Conservation (phyloP, 64 coral and sea anemone genomes). For the Orbicella faveolata region DNA sequence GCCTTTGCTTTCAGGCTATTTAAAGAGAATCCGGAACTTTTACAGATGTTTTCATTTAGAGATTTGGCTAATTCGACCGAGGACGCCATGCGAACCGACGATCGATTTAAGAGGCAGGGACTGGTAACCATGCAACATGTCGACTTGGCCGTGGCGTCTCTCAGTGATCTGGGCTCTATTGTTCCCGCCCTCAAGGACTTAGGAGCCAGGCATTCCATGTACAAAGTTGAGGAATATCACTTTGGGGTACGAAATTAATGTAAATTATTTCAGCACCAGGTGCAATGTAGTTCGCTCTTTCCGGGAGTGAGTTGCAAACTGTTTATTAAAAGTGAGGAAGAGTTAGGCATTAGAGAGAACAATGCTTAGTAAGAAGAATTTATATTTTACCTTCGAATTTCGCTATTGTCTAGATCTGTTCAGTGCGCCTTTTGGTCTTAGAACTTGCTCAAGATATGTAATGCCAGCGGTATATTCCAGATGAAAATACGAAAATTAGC, state of each 20-base stretch:
- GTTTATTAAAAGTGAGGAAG: too few relatives aligned
- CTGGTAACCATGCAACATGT: slow-evolving; percentile 40
- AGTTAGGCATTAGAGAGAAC: too few relatives aligned
- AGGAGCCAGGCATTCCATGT: slow-evolving; percentile 41
- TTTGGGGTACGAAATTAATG: slow-evolving; percentile 33
- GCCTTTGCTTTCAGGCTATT: slow-evolving; percentile 6
- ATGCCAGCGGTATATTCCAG: too few relatives aligned
- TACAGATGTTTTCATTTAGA: slow-evolving; percentile 50
- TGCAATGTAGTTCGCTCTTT: too few relatives aligned
- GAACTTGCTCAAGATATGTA: too few relatives aligned
- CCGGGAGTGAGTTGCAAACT: too few relatives aligned
- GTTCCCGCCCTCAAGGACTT: slow-evolving; percentile 40
- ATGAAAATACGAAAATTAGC: too few relatives aligned
- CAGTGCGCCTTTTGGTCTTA: too few relatives aligned
- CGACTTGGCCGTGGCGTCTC: slow-evolving; percentile 29
- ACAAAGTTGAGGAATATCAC: slow-evolving; percentile 45
- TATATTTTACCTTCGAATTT: too few relatives aligned
- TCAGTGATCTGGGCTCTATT: slow-evolving; percentile 38
- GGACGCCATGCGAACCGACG: slow-evolving; percentile 25
- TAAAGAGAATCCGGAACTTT: slow-evolving; percentile 14
- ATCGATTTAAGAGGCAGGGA: slow-evolving; percentile 23
- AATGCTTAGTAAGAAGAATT: too few relatives aligned
- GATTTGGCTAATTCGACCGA: slow-evolving; percentile 18
- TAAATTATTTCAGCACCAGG: too few relatives aligned
- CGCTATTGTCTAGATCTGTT: too few relatives aligned